These are phyloP conservation scores for Orchesellides sinensis DNA, from an alignment of 2,888 invertebrate species.

Conservation along the genomic window DNA sequence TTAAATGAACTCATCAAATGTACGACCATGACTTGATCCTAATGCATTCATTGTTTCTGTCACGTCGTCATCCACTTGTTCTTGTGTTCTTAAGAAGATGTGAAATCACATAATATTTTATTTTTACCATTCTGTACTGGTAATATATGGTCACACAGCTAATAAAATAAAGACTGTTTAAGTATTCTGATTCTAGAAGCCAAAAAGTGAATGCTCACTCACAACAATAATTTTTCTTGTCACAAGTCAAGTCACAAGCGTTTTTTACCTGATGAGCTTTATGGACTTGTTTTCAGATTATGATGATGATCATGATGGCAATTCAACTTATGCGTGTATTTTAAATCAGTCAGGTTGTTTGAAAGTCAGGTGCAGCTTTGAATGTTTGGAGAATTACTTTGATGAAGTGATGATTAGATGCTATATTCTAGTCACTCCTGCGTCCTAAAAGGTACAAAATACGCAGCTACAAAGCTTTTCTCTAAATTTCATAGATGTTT, in stretches of 20 bases:
- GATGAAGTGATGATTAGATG: background rate
- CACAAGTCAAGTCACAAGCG: background rate
- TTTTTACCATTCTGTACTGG: background rate
- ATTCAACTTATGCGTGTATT: background rate
- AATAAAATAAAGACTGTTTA: background rate
- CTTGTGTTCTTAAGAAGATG: background rate
- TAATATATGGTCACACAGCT: background rate
- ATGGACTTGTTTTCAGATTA: background rate
- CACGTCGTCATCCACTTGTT: slow-evolving; percentile 38
- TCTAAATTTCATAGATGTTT: no score
- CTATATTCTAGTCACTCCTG: no score
- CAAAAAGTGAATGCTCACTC: no score
- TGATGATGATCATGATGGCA: background rate
- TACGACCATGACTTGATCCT: slow-evolving; percentile 43
- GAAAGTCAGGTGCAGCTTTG: background rate
- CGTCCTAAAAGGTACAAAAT: no score
- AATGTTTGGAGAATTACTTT: no score
- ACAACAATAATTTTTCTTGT: background rate
- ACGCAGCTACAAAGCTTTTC: no score
- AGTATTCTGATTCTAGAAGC: background rate
- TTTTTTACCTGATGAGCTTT: background rate
- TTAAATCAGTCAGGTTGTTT: background rate
- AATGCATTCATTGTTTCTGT: slow-evolving; percentile 64
- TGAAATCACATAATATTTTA: slow-evolving; percentile 23
- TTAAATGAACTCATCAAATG: slow-evolving; percentile 66